Conservation (phyloP, 2,797 vertebrate species). For the Zonotrichia albicollis region DNA sequence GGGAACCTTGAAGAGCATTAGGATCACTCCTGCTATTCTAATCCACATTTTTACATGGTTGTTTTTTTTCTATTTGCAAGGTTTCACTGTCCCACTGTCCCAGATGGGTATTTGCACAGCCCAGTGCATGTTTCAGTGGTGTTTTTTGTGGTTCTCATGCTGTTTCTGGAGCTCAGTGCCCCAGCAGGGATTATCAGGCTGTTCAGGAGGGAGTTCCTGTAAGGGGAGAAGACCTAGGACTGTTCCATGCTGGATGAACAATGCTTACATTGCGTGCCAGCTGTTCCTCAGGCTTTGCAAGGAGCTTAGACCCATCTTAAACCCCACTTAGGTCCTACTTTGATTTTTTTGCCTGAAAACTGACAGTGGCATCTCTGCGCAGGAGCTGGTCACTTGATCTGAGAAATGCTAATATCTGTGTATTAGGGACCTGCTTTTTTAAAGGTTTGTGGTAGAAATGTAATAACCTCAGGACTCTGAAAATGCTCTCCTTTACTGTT, state of each 20-base stretch:
- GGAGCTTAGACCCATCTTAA: slow-evolving; percentile 1
- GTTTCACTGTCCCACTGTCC: not conserved
- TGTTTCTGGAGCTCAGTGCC: not conserved
- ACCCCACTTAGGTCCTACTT: not conserved
- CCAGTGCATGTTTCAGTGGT: not conserved
- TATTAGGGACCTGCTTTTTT: not conserved
- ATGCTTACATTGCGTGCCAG: not conserved
- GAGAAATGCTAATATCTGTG: not conserved
- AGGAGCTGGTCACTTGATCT: not conserved
- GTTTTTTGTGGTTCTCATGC: not conserved
- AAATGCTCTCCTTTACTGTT: not conserved
- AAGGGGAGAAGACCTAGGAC: not conserved
- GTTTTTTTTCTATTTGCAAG: not conserved
- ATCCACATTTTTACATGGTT: not conserved
- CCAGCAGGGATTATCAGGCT: not conserved
- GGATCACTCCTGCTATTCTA: not conserved
- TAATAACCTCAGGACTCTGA: not conserved
- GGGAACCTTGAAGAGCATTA: not conserved
- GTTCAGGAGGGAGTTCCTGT: not conserved
- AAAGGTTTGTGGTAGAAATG: not conserved
- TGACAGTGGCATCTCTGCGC: not conserved
- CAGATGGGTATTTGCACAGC: not conserved
- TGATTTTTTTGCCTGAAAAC: not conserved
- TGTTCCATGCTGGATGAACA: not conserved
- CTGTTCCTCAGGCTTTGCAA: slow-evolving; percentile 12